These are phyloP conservation scores for Microplitis deprimator DNA, from an alignment of 2,888 invertebrate genomes.

Conservation along the genomic window DNA sequence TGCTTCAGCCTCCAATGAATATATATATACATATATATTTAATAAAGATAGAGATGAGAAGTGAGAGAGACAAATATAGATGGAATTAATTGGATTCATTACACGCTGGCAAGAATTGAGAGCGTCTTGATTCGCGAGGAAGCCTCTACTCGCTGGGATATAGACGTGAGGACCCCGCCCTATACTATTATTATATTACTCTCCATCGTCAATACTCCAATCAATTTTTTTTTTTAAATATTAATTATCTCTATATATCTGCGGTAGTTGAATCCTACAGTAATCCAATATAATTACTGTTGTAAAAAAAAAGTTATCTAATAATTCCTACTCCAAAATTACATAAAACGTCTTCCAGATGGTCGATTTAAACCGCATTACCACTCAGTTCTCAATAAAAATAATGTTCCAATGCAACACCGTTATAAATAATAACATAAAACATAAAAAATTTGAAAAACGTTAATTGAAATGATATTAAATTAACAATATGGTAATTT, in stretches of 20 bases:
- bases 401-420: too few relatives aligned
- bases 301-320: not conserved
- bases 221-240: not conserved
- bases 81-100: constrained; percentile 25
- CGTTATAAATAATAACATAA: not conserved
- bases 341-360: too few relatives aligned
- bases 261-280: too few relatives aligned
- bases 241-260: too few relatives aligned
- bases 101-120: constrained; percentile 5
- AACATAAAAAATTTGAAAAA: not conserved
- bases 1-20: too few relatives aligned
- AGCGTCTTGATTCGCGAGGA: constrained; percentile 5
- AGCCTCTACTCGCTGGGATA: not conserved
- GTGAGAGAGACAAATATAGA: not conserved
- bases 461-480: not conserved
- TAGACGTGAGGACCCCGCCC: constrained; percentile 23
- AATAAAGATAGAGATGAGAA: constrained; percentile 4
- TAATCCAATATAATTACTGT: not conserved
- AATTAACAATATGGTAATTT: not conserved
- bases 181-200: constrained; percentile 1
- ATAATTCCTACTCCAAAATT: not conserved
- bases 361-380: too few relatives aligned
- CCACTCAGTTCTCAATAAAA: too few relatives aligned
- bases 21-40: not conserved
- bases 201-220: constrained; percentile 16